phyloP scores from a whole-genome alignment of 2,888 invertebrate species.

The Chrysina gloriosa region DNA sequence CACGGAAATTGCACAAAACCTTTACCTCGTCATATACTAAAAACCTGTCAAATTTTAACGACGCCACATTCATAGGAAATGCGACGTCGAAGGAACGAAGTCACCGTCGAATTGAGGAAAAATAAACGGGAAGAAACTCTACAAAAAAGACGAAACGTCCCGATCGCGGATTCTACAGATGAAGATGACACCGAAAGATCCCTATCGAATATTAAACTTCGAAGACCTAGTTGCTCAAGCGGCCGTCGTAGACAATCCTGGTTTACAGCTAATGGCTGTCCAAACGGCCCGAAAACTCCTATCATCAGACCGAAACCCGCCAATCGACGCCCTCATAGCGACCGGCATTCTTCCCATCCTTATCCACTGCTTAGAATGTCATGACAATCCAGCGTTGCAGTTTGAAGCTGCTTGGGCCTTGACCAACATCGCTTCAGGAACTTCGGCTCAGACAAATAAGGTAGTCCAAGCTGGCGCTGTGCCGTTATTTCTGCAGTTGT shows the following conservation, averaged over 20 bases:
- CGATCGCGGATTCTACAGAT: conserved; percentile 85
- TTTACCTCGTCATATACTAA: too few relatives aligned
- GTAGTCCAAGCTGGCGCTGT: conserved; percentile 96
- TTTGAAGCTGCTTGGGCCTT: conserved; percentile 99
- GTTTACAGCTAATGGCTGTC: conserved; percentile 88
- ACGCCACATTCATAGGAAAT: conserved; percentile 78
- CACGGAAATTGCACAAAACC: neutral
- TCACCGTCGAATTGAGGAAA: conserved; percentile 96
- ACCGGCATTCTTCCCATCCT: conserved; percentile 96
- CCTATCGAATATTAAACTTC: conserved; percentile 78
- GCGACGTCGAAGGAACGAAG: conserved; percentile 96
- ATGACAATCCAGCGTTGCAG: conserved; percentile 90
- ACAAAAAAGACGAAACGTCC: conserved; percentile 96
- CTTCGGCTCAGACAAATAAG: conserved; percentile 90
- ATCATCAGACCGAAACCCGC: conserved; percentile 98
- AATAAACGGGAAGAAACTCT: conserved; percentile 98
- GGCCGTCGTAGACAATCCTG: conserved; percentile 80
- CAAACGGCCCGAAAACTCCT: conserved; percentile 95
- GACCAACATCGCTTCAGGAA: conserved; percentile 83
- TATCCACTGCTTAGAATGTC: conserved; percentile 81
- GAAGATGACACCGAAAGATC: conserved; percentile 80
- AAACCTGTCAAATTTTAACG: neutral
- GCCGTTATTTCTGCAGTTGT: conserved; percentile 90
- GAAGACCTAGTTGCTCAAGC: conserved; percentile 90
- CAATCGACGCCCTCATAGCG: conserved; percentile 94